Evolutionary conservation across 2,888 invertebrate genomes (phyloP).

Genomic region (Thymelicus sylvestris): DNA sequence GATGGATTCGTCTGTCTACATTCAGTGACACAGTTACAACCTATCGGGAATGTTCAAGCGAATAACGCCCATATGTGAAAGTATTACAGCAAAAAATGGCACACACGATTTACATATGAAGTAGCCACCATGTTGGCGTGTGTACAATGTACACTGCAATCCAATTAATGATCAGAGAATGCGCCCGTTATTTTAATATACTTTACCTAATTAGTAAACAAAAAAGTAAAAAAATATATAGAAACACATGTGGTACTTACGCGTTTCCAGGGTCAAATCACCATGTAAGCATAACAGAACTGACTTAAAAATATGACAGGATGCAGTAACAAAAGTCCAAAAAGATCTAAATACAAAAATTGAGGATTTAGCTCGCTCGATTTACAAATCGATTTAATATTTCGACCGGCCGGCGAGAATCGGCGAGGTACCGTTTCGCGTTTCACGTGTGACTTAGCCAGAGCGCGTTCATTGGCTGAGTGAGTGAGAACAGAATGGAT

Average conservation of each 20-base stretch:
- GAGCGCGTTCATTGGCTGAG: constrained; percentile 42
- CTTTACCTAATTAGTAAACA: constrained; percentile 5
- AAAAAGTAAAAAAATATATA: constrained; percentile 12
- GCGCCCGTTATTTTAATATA: constrained; percentile 28
- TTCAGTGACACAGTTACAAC: constrained; percentile 35
- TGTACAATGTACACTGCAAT: constrained; percentile 37
- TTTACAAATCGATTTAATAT: constrained; percentile 38
- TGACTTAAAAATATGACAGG: constrained; percentile 34
- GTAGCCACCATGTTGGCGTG: constrained; percentile 32
- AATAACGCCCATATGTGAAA: constrained; percentile 27
- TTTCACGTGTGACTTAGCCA: constrained; percentile 31
- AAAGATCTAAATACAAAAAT: constrained; percentile 22
- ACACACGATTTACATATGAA: constrained; percentile 23
- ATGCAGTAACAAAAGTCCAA: constrained; percentile 18
- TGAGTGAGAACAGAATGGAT: constrained; percentile 21
- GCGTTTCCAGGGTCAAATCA: constrained; percentile 10
- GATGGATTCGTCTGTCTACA: constrained; percentile 28
- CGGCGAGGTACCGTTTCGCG: constrained; percentile 41
- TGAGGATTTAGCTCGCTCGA: constrained; percentile 14
- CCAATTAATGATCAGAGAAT: constrained; percentile 33
- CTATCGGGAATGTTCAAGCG: constrained; percentile 22
- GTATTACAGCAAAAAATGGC: constrained; percentile 27
- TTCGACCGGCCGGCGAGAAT: constrained; percentile 44
- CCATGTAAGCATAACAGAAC: constrained; percentile 8
- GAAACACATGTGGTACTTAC: constrained; percentile 26